Conservation (phyloP, 2,113 vertebrate species). For the Dryoscopus gambensis region DNA sequence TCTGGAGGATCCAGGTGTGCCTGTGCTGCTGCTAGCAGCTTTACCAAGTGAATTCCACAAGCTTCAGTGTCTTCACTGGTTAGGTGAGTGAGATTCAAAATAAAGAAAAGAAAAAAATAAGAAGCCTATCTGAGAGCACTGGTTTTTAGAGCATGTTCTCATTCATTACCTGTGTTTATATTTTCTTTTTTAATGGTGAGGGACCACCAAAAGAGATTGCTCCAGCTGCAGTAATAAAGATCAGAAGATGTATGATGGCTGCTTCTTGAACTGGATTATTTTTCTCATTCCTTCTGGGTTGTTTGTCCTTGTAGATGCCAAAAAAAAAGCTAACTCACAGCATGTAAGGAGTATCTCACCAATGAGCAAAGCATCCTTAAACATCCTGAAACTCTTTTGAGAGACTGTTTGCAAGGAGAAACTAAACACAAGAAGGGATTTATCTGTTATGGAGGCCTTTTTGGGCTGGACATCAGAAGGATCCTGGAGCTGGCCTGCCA, state of each 20-base stretch:
- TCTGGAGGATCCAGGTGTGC: not conserved
- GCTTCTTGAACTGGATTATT: not conserved
- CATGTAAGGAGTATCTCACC: not conserved
- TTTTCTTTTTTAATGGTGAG: not conserved
- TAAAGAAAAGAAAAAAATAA: not conserved
- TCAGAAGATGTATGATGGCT: not conserved
- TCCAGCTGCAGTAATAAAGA: not conserved
- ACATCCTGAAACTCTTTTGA: not conserved
- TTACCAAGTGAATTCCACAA: not conserved
- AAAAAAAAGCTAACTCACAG: not conserved
- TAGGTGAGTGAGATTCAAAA: not conserved
- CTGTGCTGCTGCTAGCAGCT: not conserved
- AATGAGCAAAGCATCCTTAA: not conserved
- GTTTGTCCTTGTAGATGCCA: not conserved
- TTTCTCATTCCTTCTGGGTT: not conserved
- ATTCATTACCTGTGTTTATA: not conserved
- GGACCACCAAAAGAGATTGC: not conserved
- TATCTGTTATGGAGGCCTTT: not conserved
- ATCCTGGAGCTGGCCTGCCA: not conserved
- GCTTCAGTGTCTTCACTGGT: not conserved
- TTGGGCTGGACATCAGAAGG: not conserved
- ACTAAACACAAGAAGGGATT: not conserved
- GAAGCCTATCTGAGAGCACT: accelerated
- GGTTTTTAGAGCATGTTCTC: not conserved
- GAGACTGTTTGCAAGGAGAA: not conserved